Evolutionary conservation across 2,888 invertebrate genomes (phyloP), one percentile per base, ranked within the genome.

Genomic region (Pemphredon lugubris): DNA sequence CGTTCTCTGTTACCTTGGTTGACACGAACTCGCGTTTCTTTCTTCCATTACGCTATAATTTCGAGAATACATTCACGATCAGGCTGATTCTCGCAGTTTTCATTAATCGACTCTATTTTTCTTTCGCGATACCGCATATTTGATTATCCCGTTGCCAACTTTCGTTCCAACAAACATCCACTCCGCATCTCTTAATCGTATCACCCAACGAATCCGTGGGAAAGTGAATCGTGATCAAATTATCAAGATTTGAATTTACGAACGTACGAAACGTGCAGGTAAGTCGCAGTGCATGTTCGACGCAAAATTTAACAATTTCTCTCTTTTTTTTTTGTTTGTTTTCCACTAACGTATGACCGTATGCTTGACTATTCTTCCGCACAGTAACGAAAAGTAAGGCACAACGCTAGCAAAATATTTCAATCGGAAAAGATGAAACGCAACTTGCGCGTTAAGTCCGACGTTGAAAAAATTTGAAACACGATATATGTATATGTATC

Each of bases 211-310:
- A 20, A 2, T 3, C 42, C 4, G 6, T 13, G 34, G n/a, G n/a
- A n/a, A n/a, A n/a, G n/a, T n/a, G n/a, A n/a, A n/a, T n/a, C n/a
- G n/a, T n/a, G n/a, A n/a, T n/a, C n/a, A n/a, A n/a, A n/a, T n/a
- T n/a, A n/a, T n/a, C n/a, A n/a, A n/a, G n/a, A n/a, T n/a, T n/a
- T n/a, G n/a, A n/a, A n/a, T n/a, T n/a, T n/a, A n/a, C n/a, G n/a
- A n/a, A n/a, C n/a, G n/a, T n/a, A n/a, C n/a, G n/a, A 39, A 40
- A 23, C 1, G n/a, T n/a, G 1, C 37, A 71, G 71, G 71, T 71
- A 71, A 71, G 71, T 71, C 14, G 18, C 55, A 45, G 34, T 58
- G 67, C 67, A 68, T 68, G 67, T 32, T 30, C 48, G 14, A 21
- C 26, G 61, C 60, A 54, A 26, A 13, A 42, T 16, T 37, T 7